Evolutionary conservation across 2,888 invertebrate genomes (phyloP).

Genomic region (Diaperis boleti): DNA sequence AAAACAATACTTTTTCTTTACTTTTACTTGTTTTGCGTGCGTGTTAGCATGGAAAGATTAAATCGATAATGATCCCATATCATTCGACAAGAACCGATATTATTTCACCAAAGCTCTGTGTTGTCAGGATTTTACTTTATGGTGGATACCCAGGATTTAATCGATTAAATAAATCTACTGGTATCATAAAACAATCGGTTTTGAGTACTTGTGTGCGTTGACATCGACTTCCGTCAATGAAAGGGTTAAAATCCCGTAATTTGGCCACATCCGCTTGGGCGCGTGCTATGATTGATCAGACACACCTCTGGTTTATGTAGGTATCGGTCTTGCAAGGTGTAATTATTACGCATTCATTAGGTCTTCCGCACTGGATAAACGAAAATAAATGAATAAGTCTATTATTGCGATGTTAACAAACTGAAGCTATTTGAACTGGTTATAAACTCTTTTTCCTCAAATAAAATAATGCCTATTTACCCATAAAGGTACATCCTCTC

Average conservation of each 20-base stretch:
- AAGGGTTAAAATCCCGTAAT: slow-evolving; percentile 57
- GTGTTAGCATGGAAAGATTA: slow-evolving; percentile 48
- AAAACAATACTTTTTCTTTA: no score
- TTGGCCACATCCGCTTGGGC: slow-evolving; percentile 59
- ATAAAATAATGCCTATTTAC: no score
- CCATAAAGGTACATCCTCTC: no score
- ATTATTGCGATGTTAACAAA: neutral
- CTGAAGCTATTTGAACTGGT: no score
- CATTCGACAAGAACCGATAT: slow-evolving; percentile 3
- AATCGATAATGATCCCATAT: slow-evolving; percentile 33
- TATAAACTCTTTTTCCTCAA: no score
- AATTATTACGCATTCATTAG: neutral
- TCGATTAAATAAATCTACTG: slow-evolving; percentile 1
- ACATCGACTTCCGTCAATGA: slow-evolving; percentile 51
- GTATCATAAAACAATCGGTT: slow-evolving; percentile 36
- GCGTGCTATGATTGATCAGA: slow-evolving; percentile 58
- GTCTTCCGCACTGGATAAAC: no score
- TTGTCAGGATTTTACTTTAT: no score
- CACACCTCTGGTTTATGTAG: slow-evolving; percentile 51
- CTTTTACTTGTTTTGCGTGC: slow-evolving; percentile 11
- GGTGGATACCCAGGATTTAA: neutral
- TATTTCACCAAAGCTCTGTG: no score
- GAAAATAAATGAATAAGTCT: no score
- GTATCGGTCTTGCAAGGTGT: slow-evolving; percentile 1
- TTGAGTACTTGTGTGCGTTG: slow-evolving; percentile 39